phyloP scores from a whole-genome alignment of 2,888 invertebrate species.

The Eumacrocentrus americanus region DNA sequence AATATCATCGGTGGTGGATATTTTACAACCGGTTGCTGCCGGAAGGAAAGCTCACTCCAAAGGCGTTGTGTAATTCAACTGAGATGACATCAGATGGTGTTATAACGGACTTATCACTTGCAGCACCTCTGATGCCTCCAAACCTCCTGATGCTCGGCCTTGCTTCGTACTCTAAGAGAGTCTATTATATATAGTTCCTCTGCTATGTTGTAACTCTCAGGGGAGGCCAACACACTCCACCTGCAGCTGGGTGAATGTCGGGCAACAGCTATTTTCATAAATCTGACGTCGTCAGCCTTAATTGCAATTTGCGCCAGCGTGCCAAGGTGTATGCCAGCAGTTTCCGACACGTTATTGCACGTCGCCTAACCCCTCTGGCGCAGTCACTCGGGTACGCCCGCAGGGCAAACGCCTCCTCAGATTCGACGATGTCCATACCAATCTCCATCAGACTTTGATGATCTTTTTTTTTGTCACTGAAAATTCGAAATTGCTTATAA shows the following conservation, averaged over 20 bases:
- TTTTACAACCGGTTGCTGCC: constrained; percentile 27
- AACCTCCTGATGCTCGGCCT: too few relatives aligned
- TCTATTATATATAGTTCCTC: too few relatives aligned
- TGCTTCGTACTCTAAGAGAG: too few relatives aligned
- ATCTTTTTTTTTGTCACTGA: background rate
- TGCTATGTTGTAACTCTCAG: background rate
- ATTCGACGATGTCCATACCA: too few relatives aligned
- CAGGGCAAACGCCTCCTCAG: too few relatives aligned
- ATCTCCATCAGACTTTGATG: background rate
- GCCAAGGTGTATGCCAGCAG: constrained; percentile 31
- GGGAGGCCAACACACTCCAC: background rate
- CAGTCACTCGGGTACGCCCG: constrained; percentile 2
- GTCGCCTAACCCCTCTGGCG: background rate
- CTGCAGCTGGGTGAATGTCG: background rate
- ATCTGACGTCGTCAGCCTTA: constrained; percentile 47
- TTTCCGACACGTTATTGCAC: constrained; percentile 42
- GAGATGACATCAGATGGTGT: too few relatives aligned
- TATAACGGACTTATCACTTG: too few relatives aligned
- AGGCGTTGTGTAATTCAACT: background rate
- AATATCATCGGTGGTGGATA: constrained; percentile 19
- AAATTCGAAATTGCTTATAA: too few relatives aligned
- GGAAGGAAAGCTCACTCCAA: constrained; percentile 17
- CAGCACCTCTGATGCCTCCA: too few relatives aligned
- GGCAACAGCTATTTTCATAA: constrained; percentile 43
- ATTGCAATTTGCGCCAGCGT: constrained; percentile 46